These are phyloP conservation scores for Scaptomyza reducta DNA, from an alignment of 2,888 invertebrate genomes.

Conservation along the genomic window DNA sequence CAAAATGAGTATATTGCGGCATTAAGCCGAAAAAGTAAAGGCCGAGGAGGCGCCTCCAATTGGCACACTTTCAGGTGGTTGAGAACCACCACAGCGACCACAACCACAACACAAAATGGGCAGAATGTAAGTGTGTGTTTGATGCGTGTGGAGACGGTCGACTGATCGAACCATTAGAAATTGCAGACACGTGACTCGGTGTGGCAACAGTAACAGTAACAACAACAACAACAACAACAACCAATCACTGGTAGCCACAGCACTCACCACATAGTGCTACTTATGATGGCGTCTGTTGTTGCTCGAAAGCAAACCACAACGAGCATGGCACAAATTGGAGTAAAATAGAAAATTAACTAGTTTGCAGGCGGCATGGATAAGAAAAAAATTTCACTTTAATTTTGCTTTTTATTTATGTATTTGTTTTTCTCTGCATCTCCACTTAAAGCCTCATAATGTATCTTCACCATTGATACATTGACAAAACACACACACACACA, in stretches of 20 bases:
- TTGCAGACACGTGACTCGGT: constrained; percentile 69
- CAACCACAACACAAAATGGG: constrained; percentile 4
- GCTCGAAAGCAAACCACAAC: constrained; percentile 64
- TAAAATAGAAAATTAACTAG: constrained; percentile 81
- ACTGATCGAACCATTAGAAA: constrained; percentile 64
- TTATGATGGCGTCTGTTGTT: constrained; percentile 55
- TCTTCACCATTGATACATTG: constrained; percentile 16
- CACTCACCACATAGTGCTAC: constrained; percentile 26
- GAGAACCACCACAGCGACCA: constrained; percentile 21
- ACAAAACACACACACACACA: constrained; percentile 7
- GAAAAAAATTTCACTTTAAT: constrained; percentile 80
- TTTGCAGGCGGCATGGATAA: constrained; percentile 66
- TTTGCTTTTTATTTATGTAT: constrained; percentile 76
- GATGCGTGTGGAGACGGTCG: constrained; percentile 30
- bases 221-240: constrained; percentile 1
- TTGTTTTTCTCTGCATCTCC: constrained; percentile 70
- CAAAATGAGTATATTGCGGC: constrained; percentile 23
- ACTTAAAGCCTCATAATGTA: constrained; percentile 52
- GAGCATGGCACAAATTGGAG: constrained; percentile 72
- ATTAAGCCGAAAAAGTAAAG: neutral
- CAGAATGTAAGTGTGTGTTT: neutral
- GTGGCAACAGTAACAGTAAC: constrained; percentile 24
- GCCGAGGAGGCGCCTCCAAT: constrained; percentile 25
- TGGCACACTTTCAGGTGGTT: constrained; percentile 46
- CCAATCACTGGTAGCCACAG: constrained; percentile 7